phyloP scores from a whole-genome alignment of 2,888 invertebrate species.

The Drosophila setosimentum region DNA sequence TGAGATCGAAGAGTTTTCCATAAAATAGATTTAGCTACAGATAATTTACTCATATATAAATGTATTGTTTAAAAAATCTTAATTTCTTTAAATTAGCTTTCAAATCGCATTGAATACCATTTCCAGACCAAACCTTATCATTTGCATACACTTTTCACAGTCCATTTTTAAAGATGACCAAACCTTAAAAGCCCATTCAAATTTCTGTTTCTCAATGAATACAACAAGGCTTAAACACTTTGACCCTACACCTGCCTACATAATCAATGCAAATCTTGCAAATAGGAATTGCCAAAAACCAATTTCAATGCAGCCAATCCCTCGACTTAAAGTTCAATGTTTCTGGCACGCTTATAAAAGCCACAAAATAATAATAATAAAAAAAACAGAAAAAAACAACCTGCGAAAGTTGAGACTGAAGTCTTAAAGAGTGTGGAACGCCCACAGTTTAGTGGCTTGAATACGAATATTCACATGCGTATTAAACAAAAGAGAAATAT shows the following conservation, averaged over 20 bases:
- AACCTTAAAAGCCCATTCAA: background rate
- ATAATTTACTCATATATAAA: background rate
- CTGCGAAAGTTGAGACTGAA: conserved; percentile 22
- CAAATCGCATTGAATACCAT: background rate
- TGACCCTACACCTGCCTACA: conserved; percentile 1
- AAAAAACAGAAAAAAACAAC: conserved; percentile 45
- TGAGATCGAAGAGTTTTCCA: background rate
- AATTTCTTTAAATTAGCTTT: background rate
- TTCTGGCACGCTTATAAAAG: conserved; percentile 48
- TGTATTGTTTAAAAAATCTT: no score
- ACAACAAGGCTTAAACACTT: background rate
- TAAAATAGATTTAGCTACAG: background rate
- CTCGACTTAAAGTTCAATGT: conserved; percentile 3
- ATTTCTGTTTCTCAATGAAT: background rate
- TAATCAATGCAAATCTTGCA: conserved; percentile 45
- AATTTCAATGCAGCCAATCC: conserved; percentile 9
- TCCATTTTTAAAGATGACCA: background rate
- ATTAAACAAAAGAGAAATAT: conserved; percentile 51
- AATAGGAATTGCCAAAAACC: conserved; percentile 42
- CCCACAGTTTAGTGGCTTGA: conserved; percentile 69
- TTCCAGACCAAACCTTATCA: background rate
- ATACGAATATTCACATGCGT: conserved; percentile 68
- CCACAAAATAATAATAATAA: conserved; percentile 37
- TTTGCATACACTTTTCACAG: background rate
- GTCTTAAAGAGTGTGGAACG: conserved; percentile 51